Base-by-base conservation (phyloP, 2,888 invertebrate genomes). In the Pachliopta kotzebuea region DNA sequence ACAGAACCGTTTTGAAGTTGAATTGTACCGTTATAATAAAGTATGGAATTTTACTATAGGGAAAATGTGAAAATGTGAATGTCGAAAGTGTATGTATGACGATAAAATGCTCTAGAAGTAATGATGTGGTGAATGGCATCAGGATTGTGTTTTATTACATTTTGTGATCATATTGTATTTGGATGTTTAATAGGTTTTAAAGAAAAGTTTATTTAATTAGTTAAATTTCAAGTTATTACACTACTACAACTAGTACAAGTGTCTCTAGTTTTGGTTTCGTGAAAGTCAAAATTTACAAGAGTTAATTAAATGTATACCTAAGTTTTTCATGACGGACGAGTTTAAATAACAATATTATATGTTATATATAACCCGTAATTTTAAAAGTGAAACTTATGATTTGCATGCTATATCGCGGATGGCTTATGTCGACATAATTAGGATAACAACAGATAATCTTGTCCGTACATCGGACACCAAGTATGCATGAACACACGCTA, bases 91-190 rank as follows among this genome's bases (percentile, higher is more conserved):
- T 71, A 82, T 79, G 68, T 71, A 65, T 71, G 77, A 65, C 70
- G 77, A 79, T 80, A 81, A 79, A 80, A 79, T 77, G 67, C 72
- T 75, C 79, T 76, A 83, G 85, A 86, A 84, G 85, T 80, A 75
- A 72, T 72, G 70, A 77, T 79, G 75, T 76, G 73, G 74, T 74
- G 70, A 77, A 75, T 80, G 76, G 77, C 76, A 74, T 76, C 79
- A 78, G 72, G 72, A 78, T 77, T 78, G 79, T 80, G 81, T 83
- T 86, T 86, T 83, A 79, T 72, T 76, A 72, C 74, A 73, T 73
- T 73, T 80, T 77, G 86, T 81, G 87, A 88, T 88, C 83, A 81
- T 78, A 74, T 79, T 21, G 9, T 3, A 54, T 26, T 45, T 45
- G 8, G 17, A 57, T 57, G 37, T 83, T 79, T 79, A 78, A 85